Conservation (phyloP, 2,113 vertebrate genomes). For the Psophia crepitans region DNA sequence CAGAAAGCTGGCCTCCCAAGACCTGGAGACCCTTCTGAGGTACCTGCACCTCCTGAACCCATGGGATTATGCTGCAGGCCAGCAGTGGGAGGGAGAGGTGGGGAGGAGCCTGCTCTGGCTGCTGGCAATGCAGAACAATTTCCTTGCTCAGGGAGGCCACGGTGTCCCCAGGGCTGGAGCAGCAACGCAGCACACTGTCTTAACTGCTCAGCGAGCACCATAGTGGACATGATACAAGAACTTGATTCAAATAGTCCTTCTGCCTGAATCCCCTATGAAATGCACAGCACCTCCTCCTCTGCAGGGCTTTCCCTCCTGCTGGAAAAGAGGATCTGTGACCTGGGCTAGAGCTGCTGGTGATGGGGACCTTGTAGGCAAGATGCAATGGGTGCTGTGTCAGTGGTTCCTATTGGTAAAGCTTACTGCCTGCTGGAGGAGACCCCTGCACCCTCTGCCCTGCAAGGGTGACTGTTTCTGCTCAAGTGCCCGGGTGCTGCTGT, state of each 20-base stretch:
- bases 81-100: neutral
- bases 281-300: neutral
- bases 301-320: neutral
- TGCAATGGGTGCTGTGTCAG: neutral
- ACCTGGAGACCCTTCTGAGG: neutral
- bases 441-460: neutral
- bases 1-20: conserved; percentile 16
- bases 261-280: neutral
- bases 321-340: neutral
- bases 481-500: neutral
- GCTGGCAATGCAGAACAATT: neutral
- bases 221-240: neutral
- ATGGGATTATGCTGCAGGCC: neutral
- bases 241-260: neutral
- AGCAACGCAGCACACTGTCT: neutral
- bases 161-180: neutral
- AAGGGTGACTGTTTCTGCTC: neutral
- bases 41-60: neutral
- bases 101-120: neutral
- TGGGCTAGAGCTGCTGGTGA: neutral
- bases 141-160: neutral
- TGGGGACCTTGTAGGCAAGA: neutral
- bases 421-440: neutral
- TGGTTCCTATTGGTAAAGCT: neutral
- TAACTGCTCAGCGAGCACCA: neutral